Evolutionary conservation across 2,797 vertebrate genomes (phyloP).

Genomic region (Melanotaenia maccullochi): DNA sequence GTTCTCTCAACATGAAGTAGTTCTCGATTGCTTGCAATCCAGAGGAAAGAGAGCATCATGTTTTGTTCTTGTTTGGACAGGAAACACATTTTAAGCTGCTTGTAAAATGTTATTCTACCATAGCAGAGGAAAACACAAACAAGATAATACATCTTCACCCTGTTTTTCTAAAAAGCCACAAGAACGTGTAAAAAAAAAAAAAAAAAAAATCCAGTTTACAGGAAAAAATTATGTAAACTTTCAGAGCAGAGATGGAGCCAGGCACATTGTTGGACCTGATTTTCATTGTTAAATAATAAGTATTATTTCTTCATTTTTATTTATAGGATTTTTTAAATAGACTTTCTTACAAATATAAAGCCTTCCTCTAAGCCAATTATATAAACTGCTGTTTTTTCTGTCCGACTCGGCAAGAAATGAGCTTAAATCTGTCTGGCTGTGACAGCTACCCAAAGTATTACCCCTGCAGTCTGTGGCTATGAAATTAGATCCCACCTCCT

Average conservation of each 20-base stretch:
- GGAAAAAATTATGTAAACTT: constrained; percentile 4
- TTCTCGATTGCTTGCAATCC: neutral
- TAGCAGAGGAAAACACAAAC: neutral
- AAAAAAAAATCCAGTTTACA: neutral
- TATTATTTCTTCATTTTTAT: constrained; percentile 13
- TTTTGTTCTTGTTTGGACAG: neutral
- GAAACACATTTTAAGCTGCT: neutral
- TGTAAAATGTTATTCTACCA: neutral
- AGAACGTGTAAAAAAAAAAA: neutral
- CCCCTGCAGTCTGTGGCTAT: constrained; percentile 9
- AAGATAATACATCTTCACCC: neutral
- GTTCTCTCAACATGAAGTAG: neutral
- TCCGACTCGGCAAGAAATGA: constrained; percentile 27
- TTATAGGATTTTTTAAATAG: constrained; percentile 11
- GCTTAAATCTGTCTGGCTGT: constrained; percentile 33
- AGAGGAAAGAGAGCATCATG: neutral
- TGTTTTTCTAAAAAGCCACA: neutral
- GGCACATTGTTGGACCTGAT: neutral
- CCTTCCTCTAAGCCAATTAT: constrained; percentile 29
- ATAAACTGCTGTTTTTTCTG: constrained; percentile 26
- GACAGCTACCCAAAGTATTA: neutral
- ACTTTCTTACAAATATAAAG: constrained; percentile 10
- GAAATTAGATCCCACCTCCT: constrained; percentile 48
- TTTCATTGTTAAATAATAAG: constrained; percentile 20
- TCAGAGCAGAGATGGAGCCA: neutral